Percentiles rank a stretch among this genome's conserved stretches.
These are phyloP conservation scores for Clarias batrachus DNA, from an alignment of 2,113 vertebrate species.

Conservation along the genomic window DNA sequence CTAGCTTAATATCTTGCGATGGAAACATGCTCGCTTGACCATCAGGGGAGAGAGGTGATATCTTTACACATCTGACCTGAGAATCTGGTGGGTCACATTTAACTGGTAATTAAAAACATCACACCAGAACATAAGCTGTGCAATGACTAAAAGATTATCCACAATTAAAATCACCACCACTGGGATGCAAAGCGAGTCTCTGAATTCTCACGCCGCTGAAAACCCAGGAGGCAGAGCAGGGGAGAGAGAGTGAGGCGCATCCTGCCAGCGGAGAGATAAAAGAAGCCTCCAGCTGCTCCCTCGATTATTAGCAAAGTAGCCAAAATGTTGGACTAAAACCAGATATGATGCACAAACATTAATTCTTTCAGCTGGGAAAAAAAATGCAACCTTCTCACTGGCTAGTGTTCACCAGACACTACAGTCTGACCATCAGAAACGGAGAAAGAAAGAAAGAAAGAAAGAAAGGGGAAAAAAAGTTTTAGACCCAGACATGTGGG, in stretches of 20 bases:
- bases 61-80: background rate
- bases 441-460: too few relatives aligned
- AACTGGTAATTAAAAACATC: background rate
- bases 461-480: background rate
- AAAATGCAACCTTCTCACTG: background rate
- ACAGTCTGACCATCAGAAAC: background rate
- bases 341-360: background rate
- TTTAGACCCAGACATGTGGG: background rate
- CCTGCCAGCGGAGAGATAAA: conserved; percentile 51
- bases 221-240: conserved; percentile 4
- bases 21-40: background rate
- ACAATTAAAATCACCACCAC: conserved; percentile 3
- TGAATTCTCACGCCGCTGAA: background rate
- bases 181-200: background rate
- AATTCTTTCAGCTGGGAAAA: background rate
- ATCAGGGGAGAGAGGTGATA: background rate
- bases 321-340: conserved; percentile 17
- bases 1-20: too few relatives aligned
- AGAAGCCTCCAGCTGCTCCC: conserved; percentile 38
- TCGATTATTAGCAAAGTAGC: conserved; percentile 11
- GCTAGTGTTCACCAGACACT: background rate
- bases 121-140: background rate
- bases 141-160: background rate
- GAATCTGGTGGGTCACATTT: background rate
- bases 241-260: background rate